Base-by-base conservation (phyloP, 2,888 invertebrate species). In the Agonum fuliginosum region DNA sequence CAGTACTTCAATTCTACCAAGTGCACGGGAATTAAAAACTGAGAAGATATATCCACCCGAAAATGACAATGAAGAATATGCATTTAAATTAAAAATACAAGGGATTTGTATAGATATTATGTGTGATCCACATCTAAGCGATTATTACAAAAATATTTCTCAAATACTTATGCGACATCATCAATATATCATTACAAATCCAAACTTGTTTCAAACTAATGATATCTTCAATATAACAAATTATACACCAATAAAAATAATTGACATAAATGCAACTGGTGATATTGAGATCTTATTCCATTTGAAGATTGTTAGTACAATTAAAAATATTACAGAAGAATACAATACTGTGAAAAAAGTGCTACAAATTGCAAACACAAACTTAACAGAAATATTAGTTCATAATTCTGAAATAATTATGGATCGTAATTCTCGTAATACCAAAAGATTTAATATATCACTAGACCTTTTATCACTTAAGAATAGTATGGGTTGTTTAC, bases 81-180 rank as follows among this genome's bases (percentile, higher is more conserved):
- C 88, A 20, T 82, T 88, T 65, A 84, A 86, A 58, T 78, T 88
- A 17, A 84, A 84, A 80, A 82, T 85, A n/a, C 30, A 73, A 10
- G 51, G 80, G 14, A 27, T 62, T 6, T 74, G 79, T 51, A n/a
- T n/a, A 12, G 77, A 78, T 2, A 37, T 24, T n/a, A 14, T 69
- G 0, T 80, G 80, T 58, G 62, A 78, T 73, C 67, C 65, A 12
- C 78, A 75, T 17, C 54, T 17, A 65, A 72, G n/a, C 3, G 48
- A 78, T 72, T 71, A 79, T 80, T 46, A 80, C 80, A 19, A 80
- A 54, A 62, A 34, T 1, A 62, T 62, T 8, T 30, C 58, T 17
- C 17, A 46, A 46, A 17, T 37, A 37, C 3, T 37, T 46, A n/a
- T 46, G 5, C 5, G 14, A 46, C 3, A n/a, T 37, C n/a, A n/a